Base-by-base conservation (phyloP, 2,113 vertebrate species). In the Picathartes gymnocephalus region DNA sequence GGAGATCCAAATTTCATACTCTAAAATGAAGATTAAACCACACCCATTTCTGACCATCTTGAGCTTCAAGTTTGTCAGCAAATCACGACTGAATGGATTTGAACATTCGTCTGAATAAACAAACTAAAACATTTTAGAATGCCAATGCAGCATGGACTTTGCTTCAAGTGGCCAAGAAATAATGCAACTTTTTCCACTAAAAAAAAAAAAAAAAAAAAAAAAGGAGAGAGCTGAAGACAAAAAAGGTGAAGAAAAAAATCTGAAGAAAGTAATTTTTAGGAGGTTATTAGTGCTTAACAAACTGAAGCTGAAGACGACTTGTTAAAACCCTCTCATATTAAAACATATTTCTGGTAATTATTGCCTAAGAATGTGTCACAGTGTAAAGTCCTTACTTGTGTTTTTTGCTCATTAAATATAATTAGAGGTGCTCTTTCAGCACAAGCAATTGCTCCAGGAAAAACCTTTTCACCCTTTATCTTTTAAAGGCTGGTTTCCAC, bases 361-460 rank as follows among this genome's bases (percentile, higher is more conserved):
- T 27, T 66, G 66, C 65, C 66, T 80, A 27, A 57, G 62, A 85
- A 80, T 3, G 33, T 56, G 30, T 72, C 91, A 82, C 85, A 58
- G 42, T 35, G 58, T 64, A 68, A 91, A 78, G 51, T 64, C 20
- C 58, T 90, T 44, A 21, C 61, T 77, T 25, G 22, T 31, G 9
- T 85, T 91, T 91, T 76, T 72, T 39, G 71, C 80, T 92, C 60
- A 54, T 95, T 95, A 94, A 91, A 91, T 27, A 15, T 54, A 95
- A 87, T 77, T 83, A 53, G 64, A 17, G 53, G 47, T 51, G 76
- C n/a, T 62, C 73, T 82, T 88, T 90, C 66, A 69, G 71, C 71
- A 77, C 37, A 7, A 83, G 56, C 14, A 82, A 48, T 3, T 33
- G 81, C 81, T 87, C 81, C 82, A 93, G 71, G 84, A 92, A 60